These are phyloP conservation scores for Allophyes oxyacanthae DNA, from an alignment of 2,888 invertebrate genomes.

Conservation along the genomic window DNA sequence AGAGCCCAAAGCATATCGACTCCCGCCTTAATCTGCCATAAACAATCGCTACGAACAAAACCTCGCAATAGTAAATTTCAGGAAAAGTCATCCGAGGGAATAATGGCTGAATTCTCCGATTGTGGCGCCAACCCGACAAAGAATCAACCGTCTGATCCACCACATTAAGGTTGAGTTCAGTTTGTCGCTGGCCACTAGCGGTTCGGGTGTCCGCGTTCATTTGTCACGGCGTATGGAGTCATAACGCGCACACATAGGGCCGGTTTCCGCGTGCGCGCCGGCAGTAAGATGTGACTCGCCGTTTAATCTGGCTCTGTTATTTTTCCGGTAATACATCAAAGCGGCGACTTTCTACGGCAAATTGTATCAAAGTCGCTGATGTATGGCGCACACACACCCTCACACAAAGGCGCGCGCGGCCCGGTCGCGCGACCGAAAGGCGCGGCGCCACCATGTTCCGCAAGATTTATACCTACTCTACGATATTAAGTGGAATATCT, in stretches of 20 bases:
- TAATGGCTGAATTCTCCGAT: constrained; percentile 76
- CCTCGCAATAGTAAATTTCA: constrained; percentile 76
- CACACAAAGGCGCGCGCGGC: neutral
- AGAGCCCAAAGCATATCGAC: constrained; percentile 70
- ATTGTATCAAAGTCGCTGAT: constrained; percentile 83
- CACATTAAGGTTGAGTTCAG: constrained; percentile 33
- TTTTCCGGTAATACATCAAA: constrained; percentile 84
- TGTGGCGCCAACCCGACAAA: constrained; percentile 26
- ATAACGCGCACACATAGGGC: constrained; percentile 39
- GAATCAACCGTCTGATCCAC: constrained; percentile 33
- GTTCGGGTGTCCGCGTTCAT: constrained; percentile 8
- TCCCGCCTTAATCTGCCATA: constrained; percentile 77
- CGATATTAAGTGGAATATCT: constrained; percentile 36
- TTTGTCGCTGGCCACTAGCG: too few relatives aligned
- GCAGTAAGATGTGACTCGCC: constrained; percentile 62
- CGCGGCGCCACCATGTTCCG: constrained; percentile 17
- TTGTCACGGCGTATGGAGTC: constrained; percentile 37
- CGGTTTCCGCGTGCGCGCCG: constrained; percentile 30
- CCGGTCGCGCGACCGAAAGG: neutral
- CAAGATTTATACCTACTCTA: constrained; percentile 47
- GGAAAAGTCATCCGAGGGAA: constrained; percentile 76
- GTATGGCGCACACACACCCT: constrained; percentile 59
- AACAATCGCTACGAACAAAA: constrained; percentile 78
- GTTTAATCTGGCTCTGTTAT: constrained; percentile 80
- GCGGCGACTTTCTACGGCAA: constrained; percentile 78